Base-by-base conservation (phyloP, 1,140 invertebrate species). In the Neodiprion pinetum region DNA sequence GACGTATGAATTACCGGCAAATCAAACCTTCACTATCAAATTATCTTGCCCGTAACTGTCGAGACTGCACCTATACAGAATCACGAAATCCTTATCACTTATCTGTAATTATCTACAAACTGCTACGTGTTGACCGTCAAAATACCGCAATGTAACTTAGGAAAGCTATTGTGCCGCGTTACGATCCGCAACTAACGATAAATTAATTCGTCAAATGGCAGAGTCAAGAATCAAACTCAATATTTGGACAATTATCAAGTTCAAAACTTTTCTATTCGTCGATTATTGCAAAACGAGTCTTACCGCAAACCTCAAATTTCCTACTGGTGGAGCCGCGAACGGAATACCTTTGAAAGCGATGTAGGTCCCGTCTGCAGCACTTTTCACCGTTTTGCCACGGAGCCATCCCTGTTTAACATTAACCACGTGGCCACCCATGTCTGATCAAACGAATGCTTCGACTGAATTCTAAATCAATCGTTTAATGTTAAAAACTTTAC, bases 261-360 rank as follows among this genome's bases (percentile, higher is more conserved):
- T 21, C 0, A 21, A 21, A 21, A 21, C 0, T 21, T 21, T 21
- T 21, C 17, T 53, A 53, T 53, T 11, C 50, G n/a, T 1, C n/a
- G 50, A 53, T 53, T 10, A 14, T n/a, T 53, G 50, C n/a, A 10
- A 11, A 53, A 53, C 1, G 1, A 53, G 1, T 11, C 80, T 82
- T 83, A 91, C 91, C 84, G 90, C 90, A 80, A 94, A 94, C 75
- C 93, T 89, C 2, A 93, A 83, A 9, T 90, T 83, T 47, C 89
- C 92, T n/a, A 93, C 69, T 12, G 93, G 93, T 7, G 93, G 91
- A 68, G 88, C 78, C 0, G 93, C 92, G 78, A 89, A 93, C 0
- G 92, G 92, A 65, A 93, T 89, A 21, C 90, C 89, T 50, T 88
- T 85, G 78, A 91, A 92, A 67, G 82, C 84, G 70, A 86, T 86